These are phyloP conservation scores for Spondyliosoma cantharus DNA, from an alignment of 2,797 vertebrate genomes.

Conservation along the genomic window DNA sequence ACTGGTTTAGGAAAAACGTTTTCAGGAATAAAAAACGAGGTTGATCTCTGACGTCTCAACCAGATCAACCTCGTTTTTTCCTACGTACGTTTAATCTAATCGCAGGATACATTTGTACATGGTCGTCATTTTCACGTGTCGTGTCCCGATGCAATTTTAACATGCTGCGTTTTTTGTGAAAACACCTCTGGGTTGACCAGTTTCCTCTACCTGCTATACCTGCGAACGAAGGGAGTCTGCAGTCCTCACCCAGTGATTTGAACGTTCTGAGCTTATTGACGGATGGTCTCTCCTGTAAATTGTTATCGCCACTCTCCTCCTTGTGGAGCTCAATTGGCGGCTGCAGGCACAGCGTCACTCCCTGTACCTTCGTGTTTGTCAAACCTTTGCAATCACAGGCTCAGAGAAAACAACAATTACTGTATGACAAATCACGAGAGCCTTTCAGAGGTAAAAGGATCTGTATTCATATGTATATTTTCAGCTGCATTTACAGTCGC, in stretches of 20 bases:
- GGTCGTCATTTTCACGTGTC: no score
- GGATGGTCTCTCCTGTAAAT: conserved; percentile 30
- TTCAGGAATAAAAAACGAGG: no score
- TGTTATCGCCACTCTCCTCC: conserved; percentile 28
- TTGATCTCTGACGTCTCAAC: no score
- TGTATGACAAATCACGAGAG: neutral
- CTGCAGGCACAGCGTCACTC: neutral
- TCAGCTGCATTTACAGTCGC: neutral
- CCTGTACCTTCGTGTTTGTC: conserved; percentile 5
- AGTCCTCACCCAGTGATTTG: neutral
- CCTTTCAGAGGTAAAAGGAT: no score
- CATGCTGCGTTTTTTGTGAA: conserved; percentile 14
- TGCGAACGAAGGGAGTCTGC: conserved; percentile 33
- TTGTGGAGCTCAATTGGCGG: neutral
- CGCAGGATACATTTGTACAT: no score
- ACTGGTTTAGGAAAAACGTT: no score
- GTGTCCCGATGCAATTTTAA: neutral
- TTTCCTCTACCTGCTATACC: conserved; percentile 19
- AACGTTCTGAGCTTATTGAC: conserved; percentile 30
- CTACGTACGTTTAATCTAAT: no score
- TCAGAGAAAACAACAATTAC: neutral
- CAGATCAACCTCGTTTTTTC: no score
- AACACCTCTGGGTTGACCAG: neutral
- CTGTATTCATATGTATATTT: neutral
- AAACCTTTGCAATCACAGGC: conserved; percentile 30